Evolutionary conservation across 2,797 vertebrate species (phyloP).

Genomic region (Rallus crepitans): DNA sequence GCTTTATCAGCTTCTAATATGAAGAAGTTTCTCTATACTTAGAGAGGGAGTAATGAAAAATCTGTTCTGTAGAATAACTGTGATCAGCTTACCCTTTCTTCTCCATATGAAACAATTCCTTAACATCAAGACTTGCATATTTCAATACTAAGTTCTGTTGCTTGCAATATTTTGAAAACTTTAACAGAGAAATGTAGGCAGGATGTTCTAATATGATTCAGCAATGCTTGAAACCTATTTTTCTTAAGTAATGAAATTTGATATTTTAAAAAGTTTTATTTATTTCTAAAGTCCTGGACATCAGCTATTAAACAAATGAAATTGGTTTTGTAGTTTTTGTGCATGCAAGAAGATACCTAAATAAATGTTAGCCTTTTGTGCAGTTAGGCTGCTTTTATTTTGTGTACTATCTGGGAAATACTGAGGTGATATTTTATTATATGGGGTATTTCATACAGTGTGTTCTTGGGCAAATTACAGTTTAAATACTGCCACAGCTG

Average conservation of each 20-base stretch:
- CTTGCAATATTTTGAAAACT: background rate
- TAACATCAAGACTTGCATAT: background rate
- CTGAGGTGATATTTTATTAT: background rate
- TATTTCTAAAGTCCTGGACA: background rate
- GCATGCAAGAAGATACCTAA: background rate
- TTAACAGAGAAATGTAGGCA: background rate
- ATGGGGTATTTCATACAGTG: background rate
- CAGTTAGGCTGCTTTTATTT: background rate
- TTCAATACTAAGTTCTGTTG: background rate
- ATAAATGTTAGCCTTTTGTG: background rate
- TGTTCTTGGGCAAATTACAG: slow-evolving; percentile 29
- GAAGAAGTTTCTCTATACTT: background rate
- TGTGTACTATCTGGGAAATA: background rate
- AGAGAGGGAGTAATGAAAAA: background rate
- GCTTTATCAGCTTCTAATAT: background rate
- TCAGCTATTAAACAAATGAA: background rate
- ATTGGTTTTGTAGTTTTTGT: background rate
- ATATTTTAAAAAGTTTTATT: background rate
- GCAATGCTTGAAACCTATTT: background rate
- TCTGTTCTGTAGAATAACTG: background rate
- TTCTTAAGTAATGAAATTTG: background rate
- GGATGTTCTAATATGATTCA: background rate
- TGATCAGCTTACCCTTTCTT: background rate
- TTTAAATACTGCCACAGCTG: slow-evolving; percentile 35
- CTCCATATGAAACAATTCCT: background rate